Evolutionary conservation across 2,888 invertebrate species (phyloP).

Genomic region (Branchipolynoe longqiensis): DNA sequence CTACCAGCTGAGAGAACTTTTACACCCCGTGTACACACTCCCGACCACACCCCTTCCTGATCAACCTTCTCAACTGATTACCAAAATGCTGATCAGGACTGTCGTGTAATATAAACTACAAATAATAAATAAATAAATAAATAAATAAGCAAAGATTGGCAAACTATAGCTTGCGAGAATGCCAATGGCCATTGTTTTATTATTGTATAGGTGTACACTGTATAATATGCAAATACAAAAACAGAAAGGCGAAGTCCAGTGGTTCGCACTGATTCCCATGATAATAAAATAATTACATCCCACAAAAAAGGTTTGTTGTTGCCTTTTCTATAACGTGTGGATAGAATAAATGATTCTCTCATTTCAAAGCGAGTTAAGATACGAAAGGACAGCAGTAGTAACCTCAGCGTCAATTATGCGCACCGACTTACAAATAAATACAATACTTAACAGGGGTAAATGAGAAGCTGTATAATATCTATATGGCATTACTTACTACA

Average conservation of each 20-base stretch:
- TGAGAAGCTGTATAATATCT: no score
- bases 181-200: conserved; percentile 39
- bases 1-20: no score
- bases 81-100: conserved; percentile 30
- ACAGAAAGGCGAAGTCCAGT: conserved; percentile 18
- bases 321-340: not conserved
- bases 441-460: no score
- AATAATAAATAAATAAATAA: no score
- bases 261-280: conserved; percentile 36
- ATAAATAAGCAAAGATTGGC: conserved; percentile 10
- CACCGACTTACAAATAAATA: no score
- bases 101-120: conserved; percentile 29
- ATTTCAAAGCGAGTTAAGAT: no score
- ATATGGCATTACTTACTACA: no score
- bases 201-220: conserved; percentile 51
- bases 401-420: no score
- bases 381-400: no score
- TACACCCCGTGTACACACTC: not conserved
- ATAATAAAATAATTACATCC: conserved; percentile 47
- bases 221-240: conserved; percentile 56
- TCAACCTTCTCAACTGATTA: conserved; percentile 36
- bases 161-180: conserved; percentile 33
- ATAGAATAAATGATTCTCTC: no score
- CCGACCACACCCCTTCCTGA: conserved; percentile 27
- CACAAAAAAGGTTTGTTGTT: not conserved